These are phyloP conservation scores for Anarhynchus alexandrinus DNA, from an alignment of 2,113 vertebrate genomes.

Conservation along the genomic window DNA sequence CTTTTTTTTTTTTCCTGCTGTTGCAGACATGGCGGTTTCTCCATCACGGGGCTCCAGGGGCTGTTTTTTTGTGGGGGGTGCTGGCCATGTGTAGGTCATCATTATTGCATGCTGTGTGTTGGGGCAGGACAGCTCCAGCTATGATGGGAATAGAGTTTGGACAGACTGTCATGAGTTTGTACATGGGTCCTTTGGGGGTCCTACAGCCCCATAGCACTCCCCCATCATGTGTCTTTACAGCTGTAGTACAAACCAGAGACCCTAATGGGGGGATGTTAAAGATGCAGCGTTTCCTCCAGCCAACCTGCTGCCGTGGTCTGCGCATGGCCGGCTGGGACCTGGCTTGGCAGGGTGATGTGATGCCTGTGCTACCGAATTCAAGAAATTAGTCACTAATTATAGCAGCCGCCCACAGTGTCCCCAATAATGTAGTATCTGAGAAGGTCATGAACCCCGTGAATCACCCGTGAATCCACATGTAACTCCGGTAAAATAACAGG, in stretches of 20 bases:
- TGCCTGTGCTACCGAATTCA: neutral
- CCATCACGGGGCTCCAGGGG: rapidly evolving
- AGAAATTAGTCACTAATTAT: conserved; percentile 38
- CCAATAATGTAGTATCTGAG: neutral
- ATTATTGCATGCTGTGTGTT: neutral
- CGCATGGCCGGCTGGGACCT: rapidly evolving
- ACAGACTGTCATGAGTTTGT: neutral
- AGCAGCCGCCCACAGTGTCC: neutral
- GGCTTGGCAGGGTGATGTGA: neutral
- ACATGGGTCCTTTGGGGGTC: neutral
- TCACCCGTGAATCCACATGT: neutral
- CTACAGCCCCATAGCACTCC: neutral
- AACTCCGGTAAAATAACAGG: conserved; percentile 11
- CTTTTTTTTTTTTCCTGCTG: neutral
- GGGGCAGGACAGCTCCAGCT: neutral
- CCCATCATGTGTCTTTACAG: too few relatives aligned
- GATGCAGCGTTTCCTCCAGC: too few relatives aligned
- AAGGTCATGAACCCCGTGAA: neutral
- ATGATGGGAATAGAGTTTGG: neutral
- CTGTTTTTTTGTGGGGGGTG: neutral
- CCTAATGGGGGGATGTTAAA: too few relatives aligned
- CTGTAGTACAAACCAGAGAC: too few relatives aligned
- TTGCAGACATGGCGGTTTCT: neutral
- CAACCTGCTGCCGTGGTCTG: neutral
- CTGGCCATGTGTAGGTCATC: rapidly evolving